Percentiles rank a stretch among this genome's conserved stretches.
Evolutionary conservation across 2,888 invertebrate species (phyloP).

Genomic region (Conomelus anceps): DNA sequence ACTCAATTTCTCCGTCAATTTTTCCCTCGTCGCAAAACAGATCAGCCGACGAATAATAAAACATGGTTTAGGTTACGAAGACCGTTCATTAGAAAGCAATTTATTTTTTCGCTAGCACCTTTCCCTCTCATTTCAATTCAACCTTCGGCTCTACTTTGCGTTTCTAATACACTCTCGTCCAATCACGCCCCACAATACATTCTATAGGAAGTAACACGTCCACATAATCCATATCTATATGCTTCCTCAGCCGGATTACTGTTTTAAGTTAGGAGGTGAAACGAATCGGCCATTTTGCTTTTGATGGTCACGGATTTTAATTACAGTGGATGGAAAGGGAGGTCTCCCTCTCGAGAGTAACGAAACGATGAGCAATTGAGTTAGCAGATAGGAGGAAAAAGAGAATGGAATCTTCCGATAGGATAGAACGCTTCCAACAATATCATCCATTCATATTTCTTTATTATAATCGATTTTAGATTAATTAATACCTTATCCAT

Average conservation of each 20-base stretch:
- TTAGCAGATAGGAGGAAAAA: background rate
- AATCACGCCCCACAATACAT: background rate
- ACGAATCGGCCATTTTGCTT: background rate
- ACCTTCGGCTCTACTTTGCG: background rate
- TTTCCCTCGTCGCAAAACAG: background rate
- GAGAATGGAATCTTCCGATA: background rate
- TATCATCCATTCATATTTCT: background rate
- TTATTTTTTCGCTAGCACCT: slow-evolving; percentile 24
- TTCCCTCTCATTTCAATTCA: background rate
- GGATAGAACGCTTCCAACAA: no score
- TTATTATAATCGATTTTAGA: background rate
- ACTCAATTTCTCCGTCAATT: background rate
- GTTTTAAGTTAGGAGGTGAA: background rate
- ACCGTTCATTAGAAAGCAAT: slow-evolving; percentile 25
- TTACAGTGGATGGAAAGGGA: background rate
- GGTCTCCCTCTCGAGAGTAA: background rate
- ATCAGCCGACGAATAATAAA: slow-evolving; percentile 19
- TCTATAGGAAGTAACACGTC: background rate
- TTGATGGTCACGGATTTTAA: background rate
- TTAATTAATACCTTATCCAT: background rate
- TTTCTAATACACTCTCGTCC: background rate
- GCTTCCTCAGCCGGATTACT: background rate
- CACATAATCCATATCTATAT: background rate
- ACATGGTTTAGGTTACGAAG: slow-evolving; percentile 22
- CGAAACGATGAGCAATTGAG: background rate